Conservation (phyloP, 2,888 invertebrate species). For the Callosobruchus maculatus region DNA sequence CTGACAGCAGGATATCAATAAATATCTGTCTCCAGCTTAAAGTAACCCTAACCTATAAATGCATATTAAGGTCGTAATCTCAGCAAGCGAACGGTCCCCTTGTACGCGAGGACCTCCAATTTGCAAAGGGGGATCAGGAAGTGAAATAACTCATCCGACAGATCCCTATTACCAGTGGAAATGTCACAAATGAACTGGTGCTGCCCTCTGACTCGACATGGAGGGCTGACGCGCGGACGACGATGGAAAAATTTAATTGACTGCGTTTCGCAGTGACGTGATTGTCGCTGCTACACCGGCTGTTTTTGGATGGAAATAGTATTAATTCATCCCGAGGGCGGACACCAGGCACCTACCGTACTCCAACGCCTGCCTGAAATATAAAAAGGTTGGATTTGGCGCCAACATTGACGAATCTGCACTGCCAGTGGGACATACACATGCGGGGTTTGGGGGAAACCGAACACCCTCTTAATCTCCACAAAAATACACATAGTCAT, state of each 20-base stretch:
- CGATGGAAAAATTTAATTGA: constrained; percentile 4
- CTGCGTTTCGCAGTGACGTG: constrained; percentile 2
- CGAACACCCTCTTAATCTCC: no score
- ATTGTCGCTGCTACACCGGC: not conserved
- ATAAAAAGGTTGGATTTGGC: not conserved
- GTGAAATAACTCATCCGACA: not conserved
- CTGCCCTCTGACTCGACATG: not conserved
- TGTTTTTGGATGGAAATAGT: not conserved
- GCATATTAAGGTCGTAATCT: not conserved
- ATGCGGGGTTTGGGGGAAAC: no score
- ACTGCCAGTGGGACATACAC: no score
- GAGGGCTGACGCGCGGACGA: not conserved
- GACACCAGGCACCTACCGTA: not conserved
- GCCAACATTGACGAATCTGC: not conserved
- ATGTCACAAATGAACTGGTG: not conserved
- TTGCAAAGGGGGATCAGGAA: not conserved
- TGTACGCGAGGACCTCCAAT: not conserved
- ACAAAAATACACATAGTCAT: no score
- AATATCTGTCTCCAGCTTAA: no score
- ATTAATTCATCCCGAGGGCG: constrained; percentile 3
- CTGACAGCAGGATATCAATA: no score
- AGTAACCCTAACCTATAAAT: no score
- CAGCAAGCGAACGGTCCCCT: not conserved
- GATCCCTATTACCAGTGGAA: not conserved
- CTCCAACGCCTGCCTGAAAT: not conserved